Percentiles rank a stretch among this genome's conserved stretches.
phyloP scores from a whole-genome alignment of 2,888 invertebrate species.

The Cosmorhoe ocellata region DNA sequence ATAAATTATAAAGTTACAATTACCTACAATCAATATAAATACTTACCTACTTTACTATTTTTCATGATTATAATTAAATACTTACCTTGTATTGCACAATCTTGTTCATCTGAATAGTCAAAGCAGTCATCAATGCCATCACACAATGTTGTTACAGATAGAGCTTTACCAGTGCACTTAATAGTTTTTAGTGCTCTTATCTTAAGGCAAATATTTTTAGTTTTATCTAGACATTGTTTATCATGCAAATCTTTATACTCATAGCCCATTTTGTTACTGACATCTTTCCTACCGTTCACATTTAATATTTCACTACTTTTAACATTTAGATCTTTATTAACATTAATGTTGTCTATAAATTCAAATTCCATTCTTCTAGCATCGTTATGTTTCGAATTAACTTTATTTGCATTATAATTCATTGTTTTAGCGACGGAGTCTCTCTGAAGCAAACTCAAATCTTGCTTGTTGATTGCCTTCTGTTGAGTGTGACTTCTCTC shows the following conservation, averaged over 20 bases:
- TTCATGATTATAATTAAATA: background rate
- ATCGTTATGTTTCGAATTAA: conserved; percentile 16
- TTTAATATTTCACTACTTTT: background rate
- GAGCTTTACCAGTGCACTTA: conserved; percentile 43
- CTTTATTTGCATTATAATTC: conserved; percentile 2
- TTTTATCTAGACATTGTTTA: conserved; percentile 35
- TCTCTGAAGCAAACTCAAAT: background rate
- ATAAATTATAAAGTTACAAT: background rate
- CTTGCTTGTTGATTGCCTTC: background rate
- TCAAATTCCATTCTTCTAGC: conserved; percentile 29
- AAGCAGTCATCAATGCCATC: conserved; percentile 55
- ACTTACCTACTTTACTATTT: no score
- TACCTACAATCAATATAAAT: no score
- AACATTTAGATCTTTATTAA: conserved; percentile 8
- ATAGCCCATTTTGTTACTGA: background rate
- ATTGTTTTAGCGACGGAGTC: background rate
- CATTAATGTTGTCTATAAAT: conserved; percentile 15
- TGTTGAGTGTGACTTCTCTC: background rate
- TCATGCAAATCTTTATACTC: no score
- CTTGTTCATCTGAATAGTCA: conserved; percentile 57
- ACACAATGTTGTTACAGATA: conserved; percentile 55
- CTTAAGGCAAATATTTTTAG: conserved; percentile 45
- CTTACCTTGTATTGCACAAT: conserved; percentile 52
- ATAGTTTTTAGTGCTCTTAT: conserved; percentile 51
- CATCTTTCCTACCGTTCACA: background rate